Evolutionary conservation across 2,113 vertebrate genomes (phyloP), one percentile per base, ranked within the genome.

Genomic region (Neogale vison): DNA sequence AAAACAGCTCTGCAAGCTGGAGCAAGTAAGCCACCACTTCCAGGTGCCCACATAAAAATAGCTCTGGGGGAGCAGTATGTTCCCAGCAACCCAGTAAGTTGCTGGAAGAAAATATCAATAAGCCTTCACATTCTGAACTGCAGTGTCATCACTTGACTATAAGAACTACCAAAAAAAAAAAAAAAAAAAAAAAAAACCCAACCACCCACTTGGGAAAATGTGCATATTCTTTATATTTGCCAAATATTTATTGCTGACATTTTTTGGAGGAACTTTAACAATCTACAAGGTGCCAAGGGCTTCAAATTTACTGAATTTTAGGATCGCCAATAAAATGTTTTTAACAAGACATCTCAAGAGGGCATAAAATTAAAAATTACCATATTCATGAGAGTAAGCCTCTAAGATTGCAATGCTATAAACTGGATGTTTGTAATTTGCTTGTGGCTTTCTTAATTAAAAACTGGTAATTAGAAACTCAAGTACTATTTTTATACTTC

Each of bases 31-130:
- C 96, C 99, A 98, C 98, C 98, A 98, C 98, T 98, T 99, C 99
- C 99, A 99, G 99, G 99, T 99, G 99, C 98, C 98, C 65, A 97
- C 97, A 99, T 99, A 99, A 99, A 99, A 99, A 99, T 99, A 99
- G 99, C 99, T 98, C 96, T 65, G 93, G 95, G 98, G 92, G 98
- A 98, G 90, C 94, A 91, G 95, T 90, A 77, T 93, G 98, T 95
- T 98, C 96, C 96, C 97, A 98, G 98, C 76, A 98, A 97, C 98
- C 96, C 98, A 95, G 95, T 96, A 95, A 95, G 88, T 98, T 98
- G 98, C 98, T 96, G 90, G 97, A 98, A 98, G 98, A 98, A 99
- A 99, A 99, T 98, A 98, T 99, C 99, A 98, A 98, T 98, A 99
- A 98, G 98, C 97, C 97, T 98, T 98, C 99, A 98, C 97, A 98